Percentiles rank a stretch among this genome's conserved stretches.
Evolutionary conservation across 2,797 vertebrate species (phyloP).

Genomic region (Tinamus major): DNA sequence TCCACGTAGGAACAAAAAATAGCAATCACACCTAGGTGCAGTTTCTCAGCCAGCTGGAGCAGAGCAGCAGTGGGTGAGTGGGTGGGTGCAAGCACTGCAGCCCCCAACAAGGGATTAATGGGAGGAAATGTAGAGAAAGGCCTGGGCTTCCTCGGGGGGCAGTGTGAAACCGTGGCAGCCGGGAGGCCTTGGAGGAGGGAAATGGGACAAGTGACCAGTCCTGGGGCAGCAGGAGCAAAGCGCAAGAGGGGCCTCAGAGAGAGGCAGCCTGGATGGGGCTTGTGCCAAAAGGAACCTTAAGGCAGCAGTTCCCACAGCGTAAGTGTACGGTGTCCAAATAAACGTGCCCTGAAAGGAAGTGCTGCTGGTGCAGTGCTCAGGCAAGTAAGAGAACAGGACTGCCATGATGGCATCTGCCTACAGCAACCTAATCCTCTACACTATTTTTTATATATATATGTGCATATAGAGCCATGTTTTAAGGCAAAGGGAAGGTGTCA

Average conservation of each 20-base stretch:
- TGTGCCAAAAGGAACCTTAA: neutral
- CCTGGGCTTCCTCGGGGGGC: conserved; percentile 45
- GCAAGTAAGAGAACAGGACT: neutral
- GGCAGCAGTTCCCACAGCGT: neutral
- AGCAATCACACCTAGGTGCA: fast-evolving
- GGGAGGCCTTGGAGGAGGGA: neutral
- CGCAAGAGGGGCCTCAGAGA: conserved; percentile 1
- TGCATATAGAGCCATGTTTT: neutral
- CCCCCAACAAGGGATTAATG: conserved; percentile 19
- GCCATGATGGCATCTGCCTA: neutral
- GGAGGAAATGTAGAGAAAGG: conserved; percentile 53
- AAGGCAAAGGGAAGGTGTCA: neutral
- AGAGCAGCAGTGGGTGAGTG: neutral
- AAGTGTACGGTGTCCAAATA: neutral
- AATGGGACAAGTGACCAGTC: neutral
- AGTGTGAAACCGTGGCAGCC: conserved; percentile 20
- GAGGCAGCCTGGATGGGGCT: neutral
- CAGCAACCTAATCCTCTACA: neutral
- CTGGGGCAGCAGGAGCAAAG: neutral
- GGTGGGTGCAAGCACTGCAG: neutral
- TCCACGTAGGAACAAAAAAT: neutral
- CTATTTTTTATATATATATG: too few species aligned
- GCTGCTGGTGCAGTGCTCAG: neutral
- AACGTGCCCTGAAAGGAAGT: neutral
- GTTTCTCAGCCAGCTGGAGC: neutral